phyloP scores from a whole-genome alignment of 37 sponge, comb jelly and placozoan species.

The Oopsacas minuta region DNA sequence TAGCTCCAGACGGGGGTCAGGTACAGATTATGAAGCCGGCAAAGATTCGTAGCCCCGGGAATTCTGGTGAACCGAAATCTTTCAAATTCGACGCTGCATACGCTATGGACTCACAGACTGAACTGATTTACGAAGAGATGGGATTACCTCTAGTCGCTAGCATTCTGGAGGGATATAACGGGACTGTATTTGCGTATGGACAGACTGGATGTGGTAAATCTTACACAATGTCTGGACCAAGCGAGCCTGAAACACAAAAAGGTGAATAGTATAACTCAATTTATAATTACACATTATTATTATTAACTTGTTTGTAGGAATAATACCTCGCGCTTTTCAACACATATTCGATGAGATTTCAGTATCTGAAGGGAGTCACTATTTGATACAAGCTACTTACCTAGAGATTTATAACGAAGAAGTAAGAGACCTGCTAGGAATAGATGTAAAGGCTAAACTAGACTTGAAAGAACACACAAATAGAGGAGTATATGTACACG shows the following conservation, averaged over 20 bases:
- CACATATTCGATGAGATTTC: conserved; percentile 81
- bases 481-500: conserved; percentile 76
- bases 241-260: conserved; percentile 55
- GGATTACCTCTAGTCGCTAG: conserved; percentile 81
- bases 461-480: conserved; percentile 86
- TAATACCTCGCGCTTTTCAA: conserved; percentile 84
- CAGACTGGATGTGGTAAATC: conserved; percentile 98
- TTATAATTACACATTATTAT: neutral
- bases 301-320: neutral
- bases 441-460: conserved; percentile 55
- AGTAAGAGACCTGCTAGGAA: conserved; percentile 78
- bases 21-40: conserved; percentile 59
- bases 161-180: conserved; percentile 82
- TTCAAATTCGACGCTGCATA: conserved; percentile 93
- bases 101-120: conserved; percentile 53
- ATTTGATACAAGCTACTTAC: conserved; percentile 67
- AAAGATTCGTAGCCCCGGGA: neutral
- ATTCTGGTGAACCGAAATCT: conserved; percentile 36
- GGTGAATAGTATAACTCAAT: conserved; percentile 32
- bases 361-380: conserved; percentile 49
- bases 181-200: conserved; percentile 95
- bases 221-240: conserved; percentile 83
- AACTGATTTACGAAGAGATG: conserved; percentile 81
- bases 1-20: conserved; percentile 56
- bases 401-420: conserved; percentile 97